Evolutionary conservation across 2,797 vertebrate species (phyloP).

Genomic region (Ceryle rudis): DNA sequence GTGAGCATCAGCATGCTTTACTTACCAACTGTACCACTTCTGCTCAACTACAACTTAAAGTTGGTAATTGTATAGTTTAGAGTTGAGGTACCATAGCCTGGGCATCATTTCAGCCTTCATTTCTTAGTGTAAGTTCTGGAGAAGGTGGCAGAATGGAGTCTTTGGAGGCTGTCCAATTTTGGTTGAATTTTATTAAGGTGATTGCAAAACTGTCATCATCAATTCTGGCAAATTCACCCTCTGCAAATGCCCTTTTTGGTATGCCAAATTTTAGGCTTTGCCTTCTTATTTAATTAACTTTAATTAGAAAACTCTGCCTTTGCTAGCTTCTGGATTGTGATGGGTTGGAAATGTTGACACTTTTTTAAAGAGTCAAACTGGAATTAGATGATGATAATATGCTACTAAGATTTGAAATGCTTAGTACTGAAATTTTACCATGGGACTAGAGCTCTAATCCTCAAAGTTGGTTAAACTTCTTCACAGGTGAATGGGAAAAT

Average conservation of each 20-base stretch:
- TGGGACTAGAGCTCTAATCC: not conserved
- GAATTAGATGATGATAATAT: not conserved
- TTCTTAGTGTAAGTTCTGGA: not conserved
- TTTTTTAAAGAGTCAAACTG: not conserved
- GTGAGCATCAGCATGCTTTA: not conserved
- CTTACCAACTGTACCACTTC: not conserved
- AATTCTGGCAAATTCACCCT: not conserved
- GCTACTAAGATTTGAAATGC: not conserved
- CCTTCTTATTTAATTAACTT: not conserved
- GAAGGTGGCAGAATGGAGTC: not conserved
- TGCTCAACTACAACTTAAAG: not conserved
- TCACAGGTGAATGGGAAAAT: not conserved
- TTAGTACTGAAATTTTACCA: not conserved
- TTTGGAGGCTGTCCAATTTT: not conserved
- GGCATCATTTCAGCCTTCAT: not conserved
- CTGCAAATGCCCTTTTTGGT: not conserved
- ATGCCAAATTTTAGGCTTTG: not conserved
- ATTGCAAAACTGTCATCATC: not conserved
- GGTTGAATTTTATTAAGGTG: not conserved
- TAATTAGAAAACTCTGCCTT: not conserved
- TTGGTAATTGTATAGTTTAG: not conserved
- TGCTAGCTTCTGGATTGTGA: not conserved
- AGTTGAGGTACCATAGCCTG: not conserved
- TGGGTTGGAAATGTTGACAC: not conserved
- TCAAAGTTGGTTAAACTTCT: not conserved